Evolutionary conservation across 2,113 vertebrate genomes (phyloP).

Genomic region (Sphyrna mokarran): DNA sequence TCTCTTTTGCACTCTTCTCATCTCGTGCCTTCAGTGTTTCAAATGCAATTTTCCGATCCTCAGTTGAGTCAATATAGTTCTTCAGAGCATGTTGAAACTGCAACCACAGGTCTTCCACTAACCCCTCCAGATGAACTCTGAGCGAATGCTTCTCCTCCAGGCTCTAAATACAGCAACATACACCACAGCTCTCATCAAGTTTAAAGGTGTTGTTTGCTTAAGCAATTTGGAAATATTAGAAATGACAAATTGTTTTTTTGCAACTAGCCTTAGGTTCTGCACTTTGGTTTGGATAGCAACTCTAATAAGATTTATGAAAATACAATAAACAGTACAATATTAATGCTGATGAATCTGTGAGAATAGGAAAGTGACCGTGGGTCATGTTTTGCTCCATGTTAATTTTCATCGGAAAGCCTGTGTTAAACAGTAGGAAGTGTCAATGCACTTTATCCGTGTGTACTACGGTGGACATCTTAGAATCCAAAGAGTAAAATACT

Average conservation of each 20-base stretch:
- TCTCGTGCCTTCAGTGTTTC: constrained; percentile 59
- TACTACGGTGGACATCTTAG: neutral
- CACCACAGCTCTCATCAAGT: neutral
- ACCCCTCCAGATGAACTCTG: constrained; percentile 51
- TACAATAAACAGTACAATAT: neutral
- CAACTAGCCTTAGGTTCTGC: neutral
- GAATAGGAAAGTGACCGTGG: neutral
- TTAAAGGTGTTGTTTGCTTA: neutral
- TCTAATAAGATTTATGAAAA: neutral
- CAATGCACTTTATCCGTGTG: neutral
- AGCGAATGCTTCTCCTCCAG: constrained; percentile 66
- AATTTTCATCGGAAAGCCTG: neutral
- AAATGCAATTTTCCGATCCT: constrained; percentile 52
- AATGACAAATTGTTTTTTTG: neutral
- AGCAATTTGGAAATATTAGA: neutral
- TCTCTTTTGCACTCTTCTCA: constrained; percentile 59
- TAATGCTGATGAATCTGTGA: neutral
- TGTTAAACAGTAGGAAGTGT: neutral
- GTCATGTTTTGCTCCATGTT: neutral
- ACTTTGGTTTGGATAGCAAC: neutral
- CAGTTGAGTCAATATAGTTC: constrained; percentile 56
- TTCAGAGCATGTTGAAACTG: constrained; percentile 54
- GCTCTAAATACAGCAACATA: constrained; percentile 48
- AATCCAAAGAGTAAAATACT: neutral
- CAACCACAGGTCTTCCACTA: constrained; percentile 57